Conservation (phyloP, 1,140 invertebrate species). For the Reticulitermes speratus region DNA sequence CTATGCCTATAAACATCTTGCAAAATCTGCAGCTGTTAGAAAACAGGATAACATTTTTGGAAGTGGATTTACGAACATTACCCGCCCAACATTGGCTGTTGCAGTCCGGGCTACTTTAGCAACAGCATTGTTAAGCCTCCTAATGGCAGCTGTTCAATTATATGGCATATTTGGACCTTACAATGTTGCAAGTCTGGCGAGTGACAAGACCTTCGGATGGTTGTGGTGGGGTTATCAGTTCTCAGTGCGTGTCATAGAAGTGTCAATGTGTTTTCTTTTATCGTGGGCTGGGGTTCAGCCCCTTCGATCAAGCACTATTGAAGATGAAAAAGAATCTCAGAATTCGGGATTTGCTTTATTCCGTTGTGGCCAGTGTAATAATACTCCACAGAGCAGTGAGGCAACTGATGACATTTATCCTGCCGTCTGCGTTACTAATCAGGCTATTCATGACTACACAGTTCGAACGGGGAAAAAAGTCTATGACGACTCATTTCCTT, state of each 20-base stretch:
- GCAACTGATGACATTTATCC: conserved; percentile 67
- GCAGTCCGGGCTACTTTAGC: conserved; percentile 85
- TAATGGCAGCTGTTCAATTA: conserved; percentile 77
- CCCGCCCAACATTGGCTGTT: conserved; percentile 57
- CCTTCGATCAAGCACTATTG: conserved; percentile 39
- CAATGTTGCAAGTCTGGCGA: conserved; percentile 48
- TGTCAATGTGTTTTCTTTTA: conserved; percentile 76
- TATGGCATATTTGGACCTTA: conserved; percentile 77
- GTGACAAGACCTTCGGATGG: conserved; percentile 60
- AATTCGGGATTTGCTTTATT: conserved; percentile 69
- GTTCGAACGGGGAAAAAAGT: conserved; percentile 74
- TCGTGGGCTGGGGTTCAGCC: conserved; percentile 68
- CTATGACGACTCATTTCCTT: conserved; percentile 63
- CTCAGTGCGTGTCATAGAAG: conserved; percentile 76
- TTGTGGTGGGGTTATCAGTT: conserved; percentile 88
- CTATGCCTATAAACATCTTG: conserved; percentile 67
- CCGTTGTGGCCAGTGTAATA: conserved; percentile 60
- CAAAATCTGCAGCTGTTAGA: conserved; percentile 45
- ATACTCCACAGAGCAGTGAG: conserved; percentile 47
- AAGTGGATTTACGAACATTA: conserved; percentile 44
- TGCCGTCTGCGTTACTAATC: conserved; percentile 80
- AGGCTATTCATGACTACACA: conserved; percentile 79
- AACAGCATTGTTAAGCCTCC: conserved; percentile 75
- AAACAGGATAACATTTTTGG: conserved; percentile 47
- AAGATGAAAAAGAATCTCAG: conserved; percentile 52